Percentiles rank a stretch among this genome's conserved stretches.
These are phyloP conservation scores for Anthopleura sola DNA, from an alignment of 64 coral and sea anemone species.

Conservation along the genomic window DNA sequence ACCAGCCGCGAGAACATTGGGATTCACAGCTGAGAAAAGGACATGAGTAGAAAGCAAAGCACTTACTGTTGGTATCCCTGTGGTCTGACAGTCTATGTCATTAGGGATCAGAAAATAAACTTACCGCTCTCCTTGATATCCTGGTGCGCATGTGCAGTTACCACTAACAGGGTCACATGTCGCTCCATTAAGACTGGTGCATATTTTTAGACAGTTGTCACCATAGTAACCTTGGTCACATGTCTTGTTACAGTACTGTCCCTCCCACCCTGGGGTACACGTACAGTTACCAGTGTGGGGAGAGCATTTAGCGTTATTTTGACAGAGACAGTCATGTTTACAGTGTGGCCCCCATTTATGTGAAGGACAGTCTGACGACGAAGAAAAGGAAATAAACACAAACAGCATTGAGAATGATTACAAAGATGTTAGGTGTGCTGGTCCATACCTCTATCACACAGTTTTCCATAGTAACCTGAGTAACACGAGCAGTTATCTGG, in stretches of 20 bases:
- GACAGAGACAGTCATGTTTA: constrained; percentile 53
- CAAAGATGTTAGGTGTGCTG: not conserved
- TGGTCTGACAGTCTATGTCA: no score
- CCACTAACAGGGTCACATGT: constrained; percentile 56
- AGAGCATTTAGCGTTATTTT: constrained; percentile 69
- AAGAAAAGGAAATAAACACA: not conserved
- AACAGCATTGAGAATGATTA: no score
- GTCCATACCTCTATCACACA: not conserved
- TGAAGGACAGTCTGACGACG: constrained; percentile 59
- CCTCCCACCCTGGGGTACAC: constrained; percentile 74
- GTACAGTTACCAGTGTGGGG: constrained; percentile 55
- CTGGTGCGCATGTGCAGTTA: constrained; percentile 73
- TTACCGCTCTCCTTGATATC: constrained; percentile 60
- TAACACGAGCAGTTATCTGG: not conserved
- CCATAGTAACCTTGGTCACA: constrained; percentile 82
- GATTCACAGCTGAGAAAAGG: constrained; percentile 66
- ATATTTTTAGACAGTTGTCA: constrained; percentile 48
- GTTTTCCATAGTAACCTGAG: constrained; percentile 21
- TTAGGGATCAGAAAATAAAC: not conserved
- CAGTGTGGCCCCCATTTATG: constrained; percentile 74
- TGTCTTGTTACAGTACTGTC: constrained; percentile 42
- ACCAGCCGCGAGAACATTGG: constrained; percentile 30
- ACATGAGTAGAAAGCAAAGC: no score
- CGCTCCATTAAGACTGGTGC: constrained; percentile 53
- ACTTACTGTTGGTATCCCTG: no score